Evolutionary conservation across 2,888 invertebrate species (phyloP), one percentile per base, ranked within the genome.

Genomic region (Dolichomitus sp.): DNA sequence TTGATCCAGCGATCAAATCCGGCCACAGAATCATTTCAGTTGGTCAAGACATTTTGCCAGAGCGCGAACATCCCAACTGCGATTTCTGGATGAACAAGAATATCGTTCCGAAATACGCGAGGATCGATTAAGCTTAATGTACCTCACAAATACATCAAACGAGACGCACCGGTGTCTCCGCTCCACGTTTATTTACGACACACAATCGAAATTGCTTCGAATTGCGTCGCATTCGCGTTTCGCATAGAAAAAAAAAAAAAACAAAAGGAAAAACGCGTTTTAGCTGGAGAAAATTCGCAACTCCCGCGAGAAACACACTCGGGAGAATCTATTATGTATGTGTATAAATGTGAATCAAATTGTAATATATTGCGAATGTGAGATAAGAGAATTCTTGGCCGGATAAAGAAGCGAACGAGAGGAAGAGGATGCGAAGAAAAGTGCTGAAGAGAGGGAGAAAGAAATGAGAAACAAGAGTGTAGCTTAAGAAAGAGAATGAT

Each of bases 1-100:
- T 95, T 12, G 95, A 96, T n/a, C 95, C 95, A 7, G 95, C 95
- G 76, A 93, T 94, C 42, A 94, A 95, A 12, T 70, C 86, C 19
- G 93, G 92, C 3, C 93, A 94, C 59, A 94, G 95, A 83, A 95
- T 97, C 17, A 94, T 97, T 50, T 94, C 96, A 30, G 95, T 97
- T 1, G 97, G 95, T 0, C 97, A 97, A 91, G 97, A 97, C 91
- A 94, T 96, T 14, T 94, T 96, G 6, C 95, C 96, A 0, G 95
- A 95, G 69, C 94, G 94, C 19, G 96, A 95, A 48, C 95, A 97
- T 90, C 96, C 96, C 0, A 96, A 96, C 85, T 98, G 98, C 93
- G 96, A 97, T 87, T 96, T 96, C 90, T 97, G 98, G 96, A 96
- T 96, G 87, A 95, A 94, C 37, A 96, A 97, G 86, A 96, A 97